These are phyloP conservation scores for Epistrophe eligans DNA, from an alignment of 2,888 invertebrate species.

Conservation along the genomic window DNA sequence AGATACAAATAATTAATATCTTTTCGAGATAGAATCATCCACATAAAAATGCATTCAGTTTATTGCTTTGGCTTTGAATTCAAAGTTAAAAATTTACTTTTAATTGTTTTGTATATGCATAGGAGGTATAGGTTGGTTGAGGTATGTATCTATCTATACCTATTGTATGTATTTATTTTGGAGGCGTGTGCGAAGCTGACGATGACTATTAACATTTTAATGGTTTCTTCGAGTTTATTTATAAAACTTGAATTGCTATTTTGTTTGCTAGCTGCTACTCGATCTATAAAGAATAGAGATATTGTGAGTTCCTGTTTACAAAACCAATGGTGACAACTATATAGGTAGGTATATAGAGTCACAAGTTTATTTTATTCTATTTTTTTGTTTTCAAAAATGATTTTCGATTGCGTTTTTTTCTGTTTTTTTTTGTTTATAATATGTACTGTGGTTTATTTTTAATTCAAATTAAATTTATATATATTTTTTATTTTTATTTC, in stretches of 20 bases:
- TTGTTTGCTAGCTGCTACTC: slow-evolving; percentile 33
- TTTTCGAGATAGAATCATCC: slow-evolving; percentile 13
- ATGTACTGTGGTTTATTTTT: background rate
- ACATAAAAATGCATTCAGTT: slow-evolving; percentile 8
- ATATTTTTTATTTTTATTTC: background rate
- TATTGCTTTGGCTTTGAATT: background rate
- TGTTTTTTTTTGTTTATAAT: background rate
- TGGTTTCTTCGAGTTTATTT: slow-evolving; percentile 63
- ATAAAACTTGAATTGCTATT: slow-evolving; percentile 59
- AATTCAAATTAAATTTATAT: background rate
- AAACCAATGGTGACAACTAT: slow-evolving; percentile 22
- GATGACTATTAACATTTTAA: slow-evolving; percentile 70
- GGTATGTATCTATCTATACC: background rate
- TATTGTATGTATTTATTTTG: slow-evolving; percentile 24
- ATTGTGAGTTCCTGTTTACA: slow-evolving; percentile 31
- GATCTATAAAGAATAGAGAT: slow-evolving; percentile 28
- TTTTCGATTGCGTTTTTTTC: background rate
- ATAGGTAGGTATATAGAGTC: slow-evolving; percentile 1
- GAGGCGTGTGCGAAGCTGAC: slow-evolving; percentile 43
- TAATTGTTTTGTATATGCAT: background rate
- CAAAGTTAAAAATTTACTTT: background rate
- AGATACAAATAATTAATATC: slow-evolving; percentile 27
- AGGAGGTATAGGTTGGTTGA: slow-evolving; percentile 3
- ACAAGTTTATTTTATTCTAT: slow-evolving; percentile 48
- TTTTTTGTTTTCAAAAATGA: background rate